A percentile compares a stretch with the other conserved stretches of the same genome.
Conservation (phyloP, 2,113 vertebrate species). For the Cyprinodon variegatus region DNA sequence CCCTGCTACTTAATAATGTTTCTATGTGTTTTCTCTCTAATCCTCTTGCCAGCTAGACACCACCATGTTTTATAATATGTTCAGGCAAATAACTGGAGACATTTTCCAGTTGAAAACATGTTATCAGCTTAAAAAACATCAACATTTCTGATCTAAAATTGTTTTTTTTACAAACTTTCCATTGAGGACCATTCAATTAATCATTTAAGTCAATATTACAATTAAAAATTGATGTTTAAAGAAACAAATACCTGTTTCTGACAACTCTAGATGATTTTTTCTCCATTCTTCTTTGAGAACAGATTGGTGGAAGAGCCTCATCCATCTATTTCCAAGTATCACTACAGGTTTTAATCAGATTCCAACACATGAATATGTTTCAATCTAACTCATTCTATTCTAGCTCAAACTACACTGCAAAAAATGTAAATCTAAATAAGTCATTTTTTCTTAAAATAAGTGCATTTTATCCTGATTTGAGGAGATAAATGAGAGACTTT, state of each 20-base stretch:
- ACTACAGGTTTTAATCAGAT: neutral
- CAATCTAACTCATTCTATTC: neutral
- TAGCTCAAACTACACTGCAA: too few relatives aligned
- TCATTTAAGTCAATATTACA: neutral
- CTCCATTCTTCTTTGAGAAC: neutral
- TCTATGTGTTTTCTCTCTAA: neutral
- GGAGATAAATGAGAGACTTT: too few relatives aligned
- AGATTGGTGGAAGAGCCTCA: neutral
- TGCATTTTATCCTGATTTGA: too few relatives aligned
- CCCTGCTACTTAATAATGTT: conserved; percentile 9
- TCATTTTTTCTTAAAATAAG: too few relatives aligned
- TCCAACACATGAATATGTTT: neutral
- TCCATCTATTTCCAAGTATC: neutral
- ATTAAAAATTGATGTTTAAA: neutral
- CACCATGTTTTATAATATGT: neutral
- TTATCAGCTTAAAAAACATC: too few relatives aligned
- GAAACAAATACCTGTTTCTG: neutral
- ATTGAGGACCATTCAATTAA: neutral
- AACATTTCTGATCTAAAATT: too few relatives aligned
- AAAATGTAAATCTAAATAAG: too few relatives aligned
- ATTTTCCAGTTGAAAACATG: too few relatives aligned
- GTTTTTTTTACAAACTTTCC: neutral
- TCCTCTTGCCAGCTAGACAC: neutral
- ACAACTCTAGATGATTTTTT: neutral
- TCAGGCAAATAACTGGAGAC: too few relatives aligned